Base-by-base conservation (phyloP, 2,113 vertebrate genomes). In the Heptranchias perlo region DNA sequence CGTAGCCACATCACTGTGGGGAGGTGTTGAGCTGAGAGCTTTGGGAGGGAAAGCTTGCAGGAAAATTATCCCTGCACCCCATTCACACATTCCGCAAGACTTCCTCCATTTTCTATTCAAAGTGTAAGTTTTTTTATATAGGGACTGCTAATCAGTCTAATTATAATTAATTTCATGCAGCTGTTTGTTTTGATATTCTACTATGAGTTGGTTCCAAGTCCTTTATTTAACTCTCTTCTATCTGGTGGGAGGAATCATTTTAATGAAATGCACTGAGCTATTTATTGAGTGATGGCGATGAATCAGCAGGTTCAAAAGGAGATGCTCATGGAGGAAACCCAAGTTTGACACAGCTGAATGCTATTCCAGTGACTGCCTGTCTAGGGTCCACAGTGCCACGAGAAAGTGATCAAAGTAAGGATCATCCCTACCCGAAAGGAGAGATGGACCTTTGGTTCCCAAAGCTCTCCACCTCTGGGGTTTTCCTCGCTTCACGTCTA, bases 171-270 rank as follows among this genome's bases (percentile, higher is more conserved):
- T 91, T 91, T 58, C 87, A 35, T 13, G 31, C 2, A 14, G 82
- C 39, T 54, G 25, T 54, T 58, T 58, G 52, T 7, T 82, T 47
- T 82, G 5, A 91, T 14, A 52, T 54, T 52, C 31, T 54, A 35
- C 86, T 89, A 31, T 0, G 28, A 31, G 28, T 28, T 52, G 52
- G 31, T 35, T 58, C 28, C 87, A 18, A 61, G 16, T 91, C 47
- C 58, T 64, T 93, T 93, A 93, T 62, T 93, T 44, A 94, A 61
- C n/a, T 94, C 61, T n/a, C n/a, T 94, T 64, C 31, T 23, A 64
- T 94, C 62, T 64, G 28, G 87, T 54, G 16, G 31, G 13, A 58
- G 86, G 52, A 14, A 54, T 89, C 28, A 52, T 54, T 65, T 94
- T 94, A 61, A 21, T 62, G 13, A 62, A 23, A 47, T 23, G 21